phyloP scores from a whole-genome alignment of 2,797 vertebrate species.

The Helicolenus hilgendorfi region DNA sequence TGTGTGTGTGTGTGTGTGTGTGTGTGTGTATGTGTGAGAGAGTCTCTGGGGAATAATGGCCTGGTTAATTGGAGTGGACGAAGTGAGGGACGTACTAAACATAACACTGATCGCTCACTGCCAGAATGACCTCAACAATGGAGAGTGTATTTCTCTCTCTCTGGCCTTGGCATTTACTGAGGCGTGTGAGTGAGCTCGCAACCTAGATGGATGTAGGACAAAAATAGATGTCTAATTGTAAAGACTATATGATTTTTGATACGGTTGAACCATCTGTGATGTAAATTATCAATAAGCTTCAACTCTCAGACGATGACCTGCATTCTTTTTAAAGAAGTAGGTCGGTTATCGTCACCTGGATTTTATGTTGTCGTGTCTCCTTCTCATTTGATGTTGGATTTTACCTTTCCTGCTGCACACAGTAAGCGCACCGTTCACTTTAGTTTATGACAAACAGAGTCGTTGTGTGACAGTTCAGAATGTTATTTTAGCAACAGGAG shows the following conservation, averaged over 20 bases:
- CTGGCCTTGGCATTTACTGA: slow-evolving; percentile 39
- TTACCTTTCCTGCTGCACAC: neutral
- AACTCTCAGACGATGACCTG: neutral
- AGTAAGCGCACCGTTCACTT: neutral
- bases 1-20: neutral
- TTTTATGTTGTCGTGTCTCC: neutral
- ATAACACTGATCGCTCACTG: slow-evolving; percentile 67
- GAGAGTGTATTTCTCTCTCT: slow-evolving; percentile 42
- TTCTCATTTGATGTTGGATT: neutral
- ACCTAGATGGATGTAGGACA: neutral
- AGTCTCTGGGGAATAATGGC: slow-evolving; percentile 64
- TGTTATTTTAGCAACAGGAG: neutral
- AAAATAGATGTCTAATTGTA: neutral
- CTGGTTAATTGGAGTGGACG: slow-evolving; percentile 81
- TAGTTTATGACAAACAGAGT: neutral
- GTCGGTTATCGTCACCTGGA: neutral
- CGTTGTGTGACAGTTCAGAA: neutral
- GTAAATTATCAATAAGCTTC: neutral
- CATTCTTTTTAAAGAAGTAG: neutral
- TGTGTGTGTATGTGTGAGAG: neutral
- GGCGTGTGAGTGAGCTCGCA: slow-evolving; percentile 15
- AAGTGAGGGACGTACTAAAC: slow-evolving; percentile 69
- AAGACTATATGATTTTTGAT: neutral
- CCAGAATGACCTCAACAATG: slow-evolving; percentile 34
- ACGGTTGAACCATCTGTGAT: neutral